Evolutionary conservation across 2,888 invertebrate species (phyloP), one percentile per base, ranked within the genome.

Genomic region (Xanthorhoe spadicearia): DNA sequence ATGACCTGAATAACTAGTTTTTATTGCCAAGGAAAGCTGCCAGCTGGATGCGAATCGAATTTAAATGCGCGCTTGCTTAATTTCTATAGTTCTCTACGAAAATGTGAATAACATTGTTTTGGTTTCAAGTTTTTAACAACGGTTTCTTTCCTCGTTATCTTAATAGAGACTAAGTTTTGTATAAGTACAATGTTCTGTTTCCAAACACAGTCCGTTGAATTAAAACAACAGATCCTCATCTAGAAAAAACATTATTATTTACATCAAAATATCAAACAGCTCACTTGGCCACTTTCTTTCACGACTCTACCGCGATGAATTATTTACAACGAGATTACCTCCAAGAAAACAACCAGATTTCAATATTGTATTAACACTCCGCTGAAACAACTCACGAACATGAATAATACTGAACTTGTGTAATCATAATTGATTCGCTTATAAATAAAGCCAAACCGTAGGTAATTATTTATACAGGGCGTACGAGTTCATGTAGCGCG

Each of bases 401-500:
- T 48, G 50, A 60, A 54, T 55, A 55, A 46, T 35, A 59, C 58
- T 5, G 18, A 54, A 59, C 59, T 48, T 54, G 15, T 38, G 28
- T 54, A 57, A 61, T 57, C 57, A 56, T 61, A 55, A 52, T 48
- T 56, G 32, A 56, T 61, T 60, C 32, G 46, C 46, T 61, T 56
- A 51, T 51, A 55, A 50, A 59, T 61, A 32, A 46, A 43, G n/a
- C 17, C n/a, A 8, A 19, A 28, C 15, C 17, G 19, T 10, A 8
- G 10, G 46, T 48, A 51, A 46, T 28, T 73, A 73, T 73, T 74
- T 70, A 65, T 66, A 67, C 72, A 75, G 70, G 64, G 65, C 66
- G 74, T 64, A 23, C 43, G 32, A 59, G 58, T 62, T 55, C 48
- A 55, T 46, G 46, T 19, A 55, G 58, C 32, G 50, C 48, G 51